Evolutionary conservation across 2,888 invertebrate species (phyloP), one percentile per base, ranked within the genome.

Genomic region (Hedychridium roseum): DNA sequence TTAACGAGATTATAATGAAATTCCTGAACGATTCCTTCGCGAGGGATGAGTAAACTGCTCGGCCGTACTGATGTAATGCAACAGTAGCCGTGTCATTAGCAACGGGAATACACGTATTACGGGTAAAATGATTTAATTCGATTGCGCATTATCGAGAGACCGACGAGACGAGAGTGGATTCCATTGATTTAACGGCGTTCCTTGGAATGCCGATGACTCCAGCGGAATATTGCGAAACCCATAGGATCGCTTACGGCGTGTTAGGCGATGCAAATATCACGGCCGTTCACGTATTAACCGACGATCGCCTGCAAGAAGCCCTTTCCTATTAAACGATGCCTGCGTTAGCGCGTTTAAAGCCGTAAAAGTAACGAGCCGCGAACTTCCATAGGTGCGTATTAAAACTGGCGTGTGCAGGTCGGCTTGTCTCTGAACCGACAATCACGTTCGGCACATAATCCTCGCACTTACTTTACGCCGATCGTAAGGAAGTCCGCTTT

Each of bases 401-500:
- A n/a, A n/a, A n/a, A n/a, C n/a, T n/a, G n/a, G n/a, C n/a, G n/a
- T n/a, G n/a, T n/a, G n/a, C n/a, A n/a, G n/a, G n/a, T n/a, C n/a
- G 38, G 40, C 37, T 23, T 16, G 30, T 32, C 39, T 36, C 30
- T 20, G 7, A 43, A 20, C 17, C 48, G 37, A 31, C 57, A 15
- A 40, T 51, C 51, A 39, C 36, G 30, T 21, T n/a, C 23, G 28
- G 35, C 43, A 18, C 37, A 38, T 58, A 55, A 58, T 55, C 51
- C 47, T 40, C 20, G 47, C 21, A 35, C 43, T 37, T 27, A 37
- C 9, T 50, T 51, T 49, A 26, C 43, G 35, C 26, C 46, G 51
- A 43, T 52, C 59, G 52, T 52, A 58, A 55, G 48, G 41, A 55
- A 59, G 45, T 52, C 52, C 15, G 28, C 16, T 40, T 42, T 31